Evolutionary conservation across 2,113 vertebrate species (phyloP), one percentile per base, ranked within the genome.

Genomic region (Lynx canadensis): DNA sequence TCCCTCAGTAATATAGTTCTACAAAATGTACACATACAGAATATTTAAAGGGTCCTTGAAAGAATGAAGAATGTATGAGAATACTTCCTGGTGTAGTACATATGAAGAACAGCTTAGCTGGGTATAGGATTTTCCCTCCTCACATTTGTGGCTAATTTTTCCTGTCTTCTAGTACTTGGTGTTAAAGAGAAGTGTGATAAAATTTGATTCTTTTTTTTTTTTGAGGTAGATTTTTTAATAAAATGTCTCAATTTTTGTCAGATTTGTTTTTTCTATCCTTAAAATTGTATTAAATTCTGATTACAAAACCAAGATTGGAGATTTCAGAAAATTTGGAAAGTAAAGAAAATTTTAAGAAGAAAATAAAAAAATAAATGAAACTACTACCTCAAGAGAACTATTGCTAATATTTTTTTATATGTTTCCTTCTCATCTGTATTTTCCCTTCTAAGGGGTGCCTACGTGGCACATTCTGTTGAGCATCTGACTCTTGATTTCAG

Each of bases 131-230:
- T 93, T 93, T 66, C 36, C 68, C 38, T 94, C 68, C 38, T 94
- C 48, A 78, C 10, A 95, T 55, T 91, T 82, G 48, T 82, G 41
- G 13, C 27, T 60, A 6, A 93, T 68, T 60, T 41, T 86, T 95
- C 71, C 15, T 71, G 29, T 60, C 15, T 82, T 69, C 48, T 95
- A 45, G 27, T 71, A 90, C 13, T 81, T 92, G 63, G 36, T 84
- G 33, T 66, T 80, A 80, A 89, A n/a, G 36, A 84, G 19, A 92
- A 89, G 23, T 19, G 4, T 80, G 55, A 71, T 65, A 36, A 50
- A 71, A 84, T 74, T 73, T 84, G 31, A 85, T 89, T 60, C 38
- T 84, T 85, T 95, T 45, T 85, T 95, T 95, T 81, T 55, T 90
- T n/a, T 36, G 9, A 29, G 0, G 36, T 48, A 45, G 71, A 31